phyloP scores from a whole-genome alignment of 2,113 vertebrate genomes.

The Corythornis madagascariensis region DNA sequence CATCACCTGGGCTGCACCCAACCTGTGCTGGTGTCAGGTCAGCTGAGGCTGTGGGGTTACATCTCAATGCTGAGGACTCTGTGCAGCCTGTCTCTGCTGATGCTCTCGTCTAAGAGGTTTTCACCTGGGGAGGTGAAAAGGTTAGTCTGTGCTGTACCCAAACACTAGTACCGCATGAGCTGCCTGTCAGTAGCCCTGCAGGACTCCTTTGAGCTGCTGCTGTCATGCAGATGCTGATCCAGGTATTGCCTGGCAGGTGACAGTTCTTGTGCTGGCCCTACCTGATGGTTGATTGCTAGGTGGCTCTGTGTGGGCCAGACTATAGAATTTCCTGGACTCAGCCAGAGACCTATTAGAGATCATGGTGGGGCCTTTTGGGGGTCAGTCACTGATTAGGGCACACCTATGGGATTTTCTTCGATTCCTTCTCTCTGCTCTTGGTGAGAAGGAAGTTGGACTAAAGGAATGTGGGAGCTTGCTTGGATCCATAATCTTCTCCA shows the following conservation, averaged over 20 bases:
- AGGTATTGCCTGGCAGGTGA: background rate
- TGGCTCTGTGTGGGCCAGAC: background rate
- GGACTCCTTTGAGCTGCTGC: background rate
- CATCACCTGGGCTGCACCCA: background rate
- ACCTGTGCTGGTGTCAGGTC: accelerated
- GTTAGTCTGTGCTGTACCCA: background rate
- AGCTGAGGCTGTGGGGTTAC: background rate
- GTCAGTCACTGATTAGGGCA: background rate
- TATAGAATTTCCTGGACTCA: background rate
- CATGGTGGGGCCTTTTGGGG: background rate
- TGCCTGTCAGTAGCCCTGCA: background rate
- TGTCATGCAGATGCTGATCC: accelerated
- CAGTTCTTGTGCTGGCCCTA: too few species aligned
- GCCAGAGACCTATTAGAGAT: background rate
- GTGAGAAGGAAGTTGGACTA: background rate
- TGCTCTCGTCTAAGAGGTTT: background rate
- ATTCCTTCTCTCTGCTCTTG: background rate
- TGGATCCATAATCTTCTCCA: background rate
- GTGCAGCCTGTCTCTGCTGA: background rate
- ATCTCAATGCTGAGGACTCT: background rate
- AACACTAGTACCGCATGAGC: accelerated
- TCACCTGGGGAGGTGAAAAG: background rate
- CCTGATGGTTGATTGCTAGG: too few species aligned
- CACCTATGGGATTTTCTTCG: background rate
- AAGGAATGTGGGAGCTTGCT: background rate